Evolutionary conservation across 2,113 vertebrate genomes (phyloP).

Genomic region (Grus americana): DNA sequence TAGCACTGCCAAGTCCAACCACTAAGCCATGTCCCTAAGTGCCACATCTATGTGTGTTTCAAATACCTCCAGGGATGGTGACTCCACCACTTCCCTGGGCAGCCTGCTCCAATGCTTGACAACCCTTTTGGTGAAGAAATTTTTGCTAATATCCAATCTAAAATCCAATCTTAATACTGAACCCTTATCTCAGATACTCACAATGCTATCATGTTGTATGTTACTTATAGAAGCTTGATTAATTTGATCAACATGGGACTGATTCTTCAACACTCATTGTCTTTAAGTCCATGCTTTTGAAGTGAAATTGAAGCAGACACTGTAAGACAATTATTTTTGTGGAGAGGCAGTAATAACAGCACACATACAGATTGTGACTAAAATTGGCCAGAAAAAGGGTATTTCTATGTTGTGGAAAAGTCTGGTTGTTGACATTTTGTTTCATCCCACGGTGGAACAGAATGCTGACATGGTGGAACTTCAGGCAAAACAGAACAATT

Average conservation of each 20-base stretch:
- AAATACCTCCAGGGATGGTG: too few species aligned
- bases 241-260: neutral
- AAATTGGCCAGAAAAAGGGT: neutral
- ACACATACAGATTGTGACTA: neutral
- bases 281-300: neutral
- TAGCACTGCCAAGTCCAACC: too few species aligned
- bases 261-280: neutral
- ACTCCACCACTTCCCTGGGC: too few species aligned
- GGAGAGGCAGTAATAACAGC: neutral
- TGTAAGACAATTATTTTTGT: neutral
- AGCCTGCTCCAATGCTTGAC: too few species aligned
- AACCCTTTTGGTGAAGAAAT: too few species aligned
- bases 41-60: too few species aligned
- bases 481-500: neutral
- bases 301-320: neutral
- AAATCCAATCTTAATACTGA: neutral
- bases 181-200: neutral
- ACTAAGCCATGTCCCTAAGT: too few species aligned
- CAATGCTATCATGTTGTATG: neutral
- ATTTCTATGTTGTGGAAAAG: neutral
- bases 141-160: too few species aligned
- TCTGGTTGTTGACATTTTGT: neutral
- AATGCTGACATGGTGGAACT: neutral
- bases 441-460: neutral
- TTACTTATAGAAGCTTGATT: neutral